Conservation (phyloP, 2,113 vertebrate genomes). For the Campylomormyrus numenius region DNA sequence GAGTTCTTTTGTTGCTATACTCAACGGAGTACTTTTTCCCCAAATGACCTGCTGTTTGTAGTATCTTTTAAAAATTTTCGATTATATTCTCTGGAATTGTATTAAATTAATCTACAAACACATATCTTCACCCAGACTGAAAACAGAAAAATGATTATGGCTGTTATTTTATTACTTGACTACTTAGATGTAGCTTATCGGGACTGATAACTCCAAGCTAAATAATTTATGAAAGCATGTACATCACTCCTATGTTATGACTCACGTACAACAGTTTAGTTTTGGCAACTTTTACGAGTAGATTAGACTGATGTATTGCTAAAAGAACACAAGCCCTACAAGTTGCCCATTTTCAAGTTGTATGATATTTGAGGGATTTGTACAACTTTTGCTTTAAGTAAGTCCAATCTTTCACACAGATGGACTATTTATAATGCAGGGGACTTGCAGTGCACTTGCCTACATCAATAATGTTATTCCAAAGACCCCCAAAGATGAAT, state of each 20-base stretch:
- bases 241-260: neutral
- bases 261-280: neutral
- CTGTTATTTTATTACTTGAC: slow-evolving; percentile 31
- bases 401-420: neutral
- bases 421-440: neutral
- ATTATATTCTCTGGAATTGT: neutral
- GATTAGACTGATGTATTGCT: neutral
- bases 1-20: neutral
- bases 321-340: neutral
- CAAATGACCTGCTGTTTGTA: neutral
- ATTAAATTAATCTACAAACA: neutral
- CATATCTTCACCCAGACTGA: neutral
- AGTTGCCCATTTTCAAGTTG: neutral
- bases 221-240: slow-evolving; percentile 3
- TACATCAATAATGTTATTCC: neutral
- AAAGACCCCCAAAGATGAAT: neutral
- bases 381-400: neutral
- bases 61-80: neutral
- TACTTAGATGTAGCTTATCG: slow-evolving; percentile 11
- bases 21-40: neutral
- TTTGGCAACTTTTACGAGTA: neutral
- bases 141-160: neutral
- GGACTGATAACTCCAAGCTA: slow-evolving; percentile 37
- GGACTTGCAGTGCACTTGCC: neutral
- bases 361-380: neutral